Evolutionary conservation across 2,888 invertebrate genomes (phyloP).

Genomic region (Pomacea canaliculata): DNA sequence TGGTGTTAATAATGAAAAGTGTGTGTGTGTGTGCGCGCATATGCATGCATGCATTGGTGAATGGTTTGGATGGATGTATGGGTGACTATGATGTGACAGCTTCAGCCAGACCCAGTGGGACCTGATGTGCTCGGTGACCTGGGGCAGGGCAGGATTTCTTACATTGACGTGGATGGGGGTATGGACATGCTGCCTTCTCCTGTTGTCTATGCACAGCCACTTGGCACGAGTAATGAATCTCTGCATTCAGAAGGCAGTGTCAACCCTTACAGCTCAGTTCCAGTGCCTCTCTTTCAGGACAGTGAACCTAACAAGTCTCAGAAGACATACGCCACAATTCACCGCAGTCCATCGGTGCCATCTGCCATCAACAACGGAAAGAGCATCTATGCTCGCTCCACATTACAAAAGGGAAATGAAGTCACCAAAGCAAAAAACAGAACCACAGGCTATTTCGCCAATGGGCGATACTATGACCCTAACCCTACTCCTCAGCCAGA

Average conservation of each 20-base stretch:
- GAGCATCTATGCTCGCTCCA: constrained; percentile 26
- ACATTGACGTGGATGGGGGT: constrained; percentile 52
- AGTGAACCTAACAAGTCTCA: constrained; percentile 25
- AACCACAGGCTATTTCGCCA: constrained; percentile 55
- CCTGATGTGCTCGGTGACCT: constrained; percentile 17
- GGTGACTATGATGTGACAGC: neutral
- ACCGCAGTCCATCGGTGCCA: constrained; percentile 38
- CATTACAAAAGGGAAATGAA: constrained; percentile 2
- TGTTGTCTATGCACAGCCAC: constrained; percentile 43
- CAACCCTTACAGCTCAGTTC: constrained; percentile 56
- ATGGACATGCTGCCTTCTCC: constrained; percentile 10
- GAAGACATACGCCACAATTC: constrained; percentile 35
- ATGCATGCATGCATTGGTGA: no score
- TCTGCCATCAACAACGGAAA: constrained; percentile 32
- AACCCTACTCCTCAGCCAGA: constrained; percentile 46
- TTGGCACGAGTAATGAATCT: constrained; percentile 31
- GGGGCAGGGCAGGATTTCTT: constrained; percentile 51
- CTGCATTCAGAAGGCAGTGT: constrained; percentile 37
- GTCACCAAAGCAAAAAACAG: constrained; percentile 26
- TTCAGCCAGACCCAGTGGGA: constrained; percentile 3
- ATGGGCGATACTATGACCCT: constrained; percentile 60
- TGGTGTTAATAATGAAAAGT: no score
- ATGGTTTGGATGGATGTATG: no score
- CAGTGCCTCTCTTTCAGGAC: constrained; percentile 40
- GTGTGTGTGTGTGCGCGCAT: no score